phyloP scores from a whole-genome alignment of 2,797 vertebrate species.

The Enteromius fasciolatus region DNA sequence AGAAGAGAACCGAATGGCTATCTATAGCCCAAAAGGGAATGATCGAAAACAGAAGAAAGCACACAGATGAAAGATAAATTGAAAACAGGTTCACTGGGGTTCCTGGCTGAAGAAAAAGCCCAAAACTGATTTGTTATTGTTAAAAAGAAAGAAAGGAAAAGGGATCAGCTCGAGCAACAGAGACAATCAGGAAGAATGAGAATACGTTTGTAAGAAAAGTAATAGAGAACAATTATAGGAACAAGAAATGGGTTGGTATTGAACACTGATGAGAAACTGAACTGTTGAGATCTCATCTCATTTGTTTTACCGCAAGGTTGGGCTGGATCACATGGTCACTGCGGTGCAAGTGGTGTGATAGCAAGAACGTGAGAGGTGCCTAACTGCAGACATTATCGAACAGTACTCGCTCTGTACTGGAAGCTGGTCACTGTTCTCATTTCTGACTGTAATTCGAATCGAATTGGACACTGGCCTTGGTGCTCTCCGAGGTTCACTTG shows the following conservation, averaged over 20 bases:
- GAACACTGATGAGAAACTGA: conserved; percentile 34
- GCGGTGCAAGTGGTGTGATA: background rate
- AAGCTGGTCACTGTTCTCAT: background rate
- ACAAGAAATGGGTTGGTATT: conserved; percentile 26
- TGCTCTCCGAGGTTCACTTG: conserved; percentile 44
- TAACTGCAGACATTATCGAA: conserved; percentile 44
- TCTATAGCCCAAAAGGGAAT: conserved; percentile 37
- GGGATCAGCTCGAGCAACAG: conserved; percentile 11
- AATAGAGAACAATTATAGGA: conserved; percentile 8
- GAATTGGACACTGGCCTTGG: conserved; percentile 50
- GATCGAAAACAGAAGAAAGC: conserved; percentile 35
- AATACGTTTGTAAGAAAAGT: background rate
- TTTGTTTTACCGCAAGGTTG: conserved; percentile 1
- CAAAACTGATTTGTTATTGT: conserved; percentile 41
- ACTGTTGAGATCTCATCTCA: conserved; percentile 7
- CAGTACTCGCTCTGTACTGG: background rate
- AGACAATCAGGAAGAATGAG: conserved; percentile 26
- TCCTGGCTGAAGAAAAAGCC: conserved; percentile 1
- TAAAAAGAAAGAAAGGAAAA: conserved; percentile 29
- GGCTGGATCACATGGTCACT: conserved; percentile 3
- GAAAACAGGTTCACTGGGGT: conserved; percentile 34
- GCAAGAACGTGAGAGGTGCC: conserved; percentile 5
- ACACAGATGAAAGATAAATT: conserved; percentile 29
- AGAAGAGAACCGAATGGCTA: conserved; percentile 29
- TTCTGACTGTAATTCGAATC: background rate